Percentiles rank a stretch among this genome's conserved stretches.
These are phyloP conservation scores for Poecilia velifera DNA, from an alignment of 2,797 vertebrate genomes.

Conservation along the genomic window DNA sequence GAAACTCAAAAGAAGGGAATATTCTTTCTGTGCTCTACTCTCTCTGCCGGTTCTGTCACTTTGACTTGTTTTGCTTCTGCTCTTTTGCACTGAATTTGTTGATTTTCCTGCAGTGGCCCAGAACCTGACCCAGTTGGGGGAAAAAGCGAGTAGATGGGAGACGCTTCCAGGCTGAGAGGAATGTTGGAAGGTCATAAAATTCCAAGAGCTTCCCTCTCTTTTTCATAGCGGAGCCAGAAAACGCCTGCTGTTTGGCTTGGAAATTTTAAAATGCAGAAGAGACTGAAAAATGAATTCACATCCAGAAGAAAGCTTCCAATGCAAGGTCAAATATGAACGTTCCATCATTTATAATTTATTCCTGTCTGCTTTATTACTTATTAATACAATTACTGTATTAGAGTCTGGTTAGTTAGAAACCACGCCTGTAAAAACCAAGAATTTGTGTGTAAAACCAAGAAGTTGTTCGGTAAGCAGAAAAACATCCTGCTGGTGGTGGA, in stretches of 20 bases:
- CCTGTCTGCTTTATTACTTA: neutral
- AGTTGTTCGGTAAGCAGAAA: neutral
- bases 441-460: neutral
- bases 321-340: neutral
- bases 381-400: neutral
- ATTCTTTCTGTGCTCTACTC: neutral
- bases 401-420: no score
- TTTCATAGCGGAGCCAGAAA: neutral
- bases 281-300: neutral
- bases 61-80: neutral
- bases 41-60: neutral
- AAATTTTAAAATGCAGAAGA: neutral
- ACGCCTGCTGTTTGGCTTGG: constrained; percentile 1
- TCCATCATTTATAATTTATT: neutral
- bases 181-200: constrained; percentile 14
- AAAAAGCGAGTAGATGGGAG: neutral
- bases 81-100: neutral
- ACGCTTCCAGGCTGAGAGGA: constrained; percentile 7
- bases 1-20: neutral
- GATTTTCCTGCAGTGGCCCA: neutral
- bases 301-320: neutral
- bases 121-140: neutral
- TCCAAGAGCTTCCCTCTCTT: neutral
- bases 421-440: neutral
- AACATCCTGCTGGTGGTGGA: neutral